Conservation (phyloP, 2,797 vertebrate species). For the Sebastes variabilis region DNA sequence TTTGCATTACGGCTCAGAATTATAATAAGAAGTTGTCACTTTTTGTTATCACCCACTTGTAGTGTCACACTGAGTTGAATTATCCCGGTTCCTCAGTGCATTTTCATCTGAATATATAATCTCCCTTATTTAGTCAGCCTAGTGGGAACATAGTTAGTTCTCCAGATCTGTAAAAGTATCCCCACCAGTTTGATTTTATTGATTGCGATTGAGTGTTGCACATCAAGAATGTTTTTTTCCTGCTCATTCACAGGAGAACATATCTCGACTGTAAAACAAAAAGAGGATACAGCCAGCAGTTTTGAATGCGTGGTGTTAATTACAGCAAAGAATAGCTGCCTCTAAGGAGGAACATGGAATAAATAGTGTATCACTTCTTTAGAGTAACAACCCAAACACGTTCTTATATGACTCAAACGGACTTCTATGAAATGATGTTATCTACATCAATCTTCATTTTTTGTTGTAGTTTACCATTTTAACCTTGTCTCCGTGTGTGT, state of each 20-base stretch:
- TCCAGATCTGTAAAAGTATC: constrained; percentile 36
- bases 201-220: constrained; percentile 46
- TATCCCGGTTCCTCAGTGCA: constrained; percentile 14
- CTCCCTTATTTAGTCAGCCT: constrained; percentile 36
- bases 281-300: constrained; percentile 13
- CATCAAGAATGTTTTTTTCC: constrained; percentile 14
- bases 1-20: constrained; percentile 9
- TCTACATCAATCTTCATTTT: neutral
- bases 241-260: constrained; percentile 37
- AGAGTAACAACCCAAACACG: neutral
- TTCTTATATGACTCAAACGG: neutral
- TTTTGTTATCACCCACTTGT: constrained; percentile 46
- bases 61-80: constrained; percentile 30
- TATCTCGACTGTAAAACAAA: constrained; percentile 28
- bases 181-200: constrained; percentile 34
- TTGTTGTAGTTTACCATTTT: neutral
- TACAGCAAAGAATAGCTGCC: constrained; percentile 17
- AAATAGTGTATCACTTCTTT: constrained; percentile 11
- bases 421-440: neutral
- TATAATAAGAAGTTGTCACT: constrained; percentile 31
- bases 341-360: constrained; percentile 16
- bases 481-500: neutral
- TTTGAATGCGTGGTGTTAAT: constrained; percentile 13
- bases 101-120: constrained; percentile 45
- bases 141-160: constrained; percentile 10